These are phyloP conservation scores for Allolobophora icterica DNA, from an alignment of 2,888 invertebrate genomes.

Conservation along the genomic window DNA sequence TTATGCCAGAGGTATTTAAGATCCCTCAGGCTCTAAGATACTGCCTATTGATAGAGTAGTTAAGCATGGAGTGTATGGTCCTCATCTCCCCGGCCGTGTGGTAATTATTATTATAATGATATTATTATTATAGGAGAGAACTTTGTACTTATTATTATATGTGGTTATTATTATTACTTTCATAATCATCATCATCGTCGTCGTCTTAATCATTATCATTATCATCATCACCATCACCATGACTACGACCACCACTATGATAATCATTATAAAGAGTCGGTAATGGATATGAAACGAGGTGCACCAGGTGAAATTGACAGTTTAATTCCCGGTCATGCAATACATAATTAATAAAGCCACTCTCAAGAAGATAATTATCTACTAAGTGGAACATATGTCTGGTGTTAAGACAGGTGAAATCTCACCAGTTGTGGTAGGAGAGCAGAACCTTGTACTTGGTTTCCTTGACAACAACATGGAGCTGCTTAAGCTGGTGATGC, in stretches of 20 bases:
- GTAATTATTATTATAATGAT: no score
- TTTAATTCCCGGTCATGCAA: background rate
- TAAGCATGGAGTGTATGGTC: no score
- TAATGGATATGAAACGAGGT: background rate
- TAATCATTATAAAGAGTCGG: background rate
- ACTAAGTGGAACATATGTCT: background rate
- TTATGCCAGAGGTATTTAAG: no score
- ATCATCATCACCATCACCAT: background rate
- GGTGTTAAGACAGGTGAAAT: background rate
- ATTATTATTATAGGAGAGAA: no score
- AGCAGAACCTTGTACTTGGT: constrained; percentile 50
- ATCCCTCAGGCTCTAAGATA: no score
- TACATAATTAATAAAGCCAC: background rate
- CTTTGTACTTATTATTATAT: no score
- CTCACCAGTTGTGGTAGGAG: constrained; percentile 49
- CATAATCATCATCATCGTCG: background rate
- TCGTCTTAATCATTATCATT: background rate
- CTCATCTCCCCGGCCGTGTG: no score
- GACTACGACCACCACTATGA: background rate
- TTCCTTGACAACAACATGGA: constrained; percentile 46
- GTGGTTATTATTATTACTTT: background rate
- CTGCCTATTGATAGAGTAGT: no score
- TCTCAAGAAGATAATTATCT: background rate
- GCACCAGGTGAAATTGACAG: background rate
- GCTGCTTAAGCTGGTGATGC: constrained; percentile 41